Evolutionary conservation across 2,888 invertebrate genomes (phyloP).

Genomic region (Steinernema scapterisci): DNA sequence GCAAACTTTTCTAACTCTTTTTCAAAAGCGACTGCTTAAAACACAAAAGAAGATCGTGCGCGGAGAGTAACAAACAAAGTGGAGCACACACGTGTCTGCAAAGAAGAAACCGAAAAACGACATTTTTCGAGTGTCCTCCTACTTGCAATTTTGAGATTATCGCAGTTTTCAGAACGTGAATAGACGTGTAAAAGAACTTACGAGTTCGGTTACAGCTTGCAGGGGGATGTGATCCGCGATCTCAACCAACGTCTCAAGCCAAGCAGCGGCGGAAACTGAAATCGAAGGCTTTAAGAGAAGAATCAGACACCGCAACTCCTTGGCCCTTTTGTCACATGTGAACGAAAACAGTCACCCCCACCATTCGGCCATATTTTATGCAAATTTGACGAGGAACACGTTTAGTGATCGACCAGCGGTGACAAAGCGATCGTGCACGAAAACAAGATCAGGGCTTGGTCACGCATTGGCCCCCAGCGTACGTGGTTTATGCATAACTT

Average conservation of each 20-base stretch:
- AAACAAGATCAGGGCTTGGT: conserved; percentile 6
- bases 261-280: conserved; percentile 64
- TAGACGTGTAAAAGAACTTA: conserved; percentile 22
- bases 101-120: background rate
- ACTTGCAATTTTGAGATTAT: background rate
- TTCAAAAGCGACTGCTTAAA: too few relatives aligned
- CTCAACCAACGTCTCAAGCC: conserved; percentile 63
- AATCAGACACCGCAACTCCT: background rate
- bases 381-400: conserved; percentile 4
- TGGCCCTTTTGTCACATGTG: background rate
- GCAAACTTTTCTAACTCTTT: too few relatives aligned
- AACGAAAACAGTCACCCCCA: conserved; percentile 16
- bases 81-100: background rate
- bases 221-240: conserved; percentile 54
- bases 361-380: conserved; percentile 26
- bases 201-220: conserved; percentile 48
- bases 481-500: background rate
- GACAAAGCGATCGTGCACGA: conserved; percentile 26
- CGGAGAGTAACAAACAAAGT: background rate
- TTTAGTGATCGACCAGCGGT: background rate
- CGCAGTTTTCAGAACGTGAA: background rate
- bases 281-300: conserved; percentile 1
- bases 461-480: background rate
- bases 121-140: background rate
- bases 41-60: background rate